Conservation (phyloP, 2,113 vertebrate genomes). For the Triplophysa rosa region DNA sequence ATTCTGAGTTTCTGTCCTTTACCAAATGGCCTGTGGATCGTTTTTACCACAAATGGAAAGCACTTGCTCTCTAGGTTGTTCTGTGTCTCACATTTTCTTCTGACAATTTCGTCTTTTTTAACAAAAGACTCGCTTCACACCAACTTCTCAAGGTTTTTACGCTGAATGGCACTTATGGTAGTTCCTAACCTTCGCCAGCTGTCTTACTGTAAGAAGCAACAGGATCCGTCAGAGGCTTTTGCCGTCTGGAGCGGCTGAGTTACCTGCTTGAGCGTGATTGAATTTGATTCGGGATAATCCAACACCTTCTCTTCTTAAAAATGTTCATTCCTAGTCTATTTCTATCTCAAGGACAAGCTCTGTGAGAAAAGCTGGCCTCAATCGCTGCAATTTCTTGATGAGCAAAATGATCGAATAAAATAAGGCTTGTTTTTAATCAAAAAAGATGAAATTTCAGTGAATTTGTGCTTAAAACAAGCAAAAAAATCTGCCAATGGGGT, state of each 20-base stretch:
- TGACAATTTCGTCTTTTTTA: conserved; percentile 12
- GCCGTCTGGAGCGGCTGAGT: not conserved
- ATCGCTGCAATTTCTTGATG: too few relatives aligned
- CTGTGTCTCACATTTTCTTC: not conserved
- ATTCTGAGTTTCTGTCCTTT: conserved; percentile 16
- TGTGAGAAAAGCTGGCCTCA: conserved; percentile 26
- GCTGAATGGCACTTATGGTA: conserved; percentile 22
- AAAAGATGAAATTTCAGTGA: too few relatives aligned
- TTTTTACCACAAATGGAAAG: conserved; percentile 35
- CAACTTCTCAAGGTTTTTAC: conserved; percentile 26
- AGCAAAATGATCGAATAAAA: too few relatives aligned
- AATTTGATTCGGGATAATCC: conserved; percentile 22
- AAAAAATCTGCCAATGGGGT: too few relatives aligned
- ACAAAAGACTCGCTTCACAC: conserved; percentile 44
- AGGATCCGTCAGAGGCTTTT: not conserved
- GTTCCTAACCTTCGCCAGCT: conserved; percentile 18
- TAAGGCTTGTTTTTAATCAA: too few relatives aligned
- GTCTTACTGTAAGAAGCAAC: conserved; percentile 6
- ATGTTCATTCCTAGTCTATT: conserved; percentile 19
- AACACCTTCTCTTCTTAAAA: conserved; percentile 24
- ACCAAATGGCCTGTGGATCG: not conserved
- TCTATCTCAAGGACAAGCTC: conserved; percentile 29
- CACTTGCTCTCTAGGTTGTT: conserved; percentile 1
- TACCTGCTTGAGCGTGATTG: conserved; percentile 27
- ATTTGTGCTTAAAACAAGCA: too few relatives aligned